Base-by-base conservation (phyloP, 1,140 invertebrate species). In the Octopus bimaculoides region DNA sequence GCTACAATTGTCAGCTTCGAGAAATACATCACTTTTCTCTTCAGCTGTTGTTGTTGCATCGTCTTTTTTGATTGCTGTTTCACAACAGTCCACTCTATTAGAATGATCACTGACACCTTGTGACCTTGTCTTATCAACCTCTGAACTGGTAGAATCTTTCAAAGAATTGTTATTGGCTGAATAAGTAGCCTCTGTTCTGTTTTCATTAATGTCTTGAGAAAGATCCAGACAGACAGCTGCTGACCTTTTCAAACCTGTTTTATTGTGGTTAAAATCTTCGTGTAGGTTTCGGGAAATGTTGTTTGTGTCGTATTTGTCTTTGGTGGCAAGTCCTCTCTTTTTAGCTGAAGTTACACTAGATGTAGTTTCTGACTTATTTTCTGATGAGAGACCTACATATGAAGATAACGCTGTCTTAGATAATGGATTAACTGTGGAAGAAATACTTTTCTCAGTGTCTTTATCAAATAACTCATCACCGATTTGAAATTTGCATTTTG, bases 401-500 rank as follows among this genome's bases (percentile, higher is more conserved):
- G 26, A 41, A 41, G 26, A 41, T 41, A 41, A 41, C 26, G 26
- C 26, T 41, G 26, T 41, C 26, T 41, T 41, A 41, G 26, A 41
- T 41, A 41, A 41, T 41, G 26, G 26, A 41, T 41, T 41, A 41
- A 41, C 26, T 41, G 26, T 41, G 26, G 26, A 41, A 41, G 26
- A 41, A 41, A 41, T 41, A 41, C 26, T 41, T 41, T 41, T 41
- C 26, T 41, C 26, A 41, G 26, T 41, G 26, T 41, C 26, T 41
- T 41, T 41, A 41, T 41, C 26, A 41, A 41, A 41, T 41, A 41
- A 3, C 26, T 41, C 55, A 52, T 85, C 84, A 69, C 83, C 84
- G 9, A 85, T 81, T 54, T 78, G 84, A 61, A 86, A 86, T 78
- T 83, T 85, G 79, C 85, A 86, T n/a, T 85, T 82, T 12, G 84